Evolutionary conservation across 2,113 vertebrate genomes (phyloP), one percentile per base, ranked within the genome.

Genomic region (Pachypanchax playfairii): DNA sequence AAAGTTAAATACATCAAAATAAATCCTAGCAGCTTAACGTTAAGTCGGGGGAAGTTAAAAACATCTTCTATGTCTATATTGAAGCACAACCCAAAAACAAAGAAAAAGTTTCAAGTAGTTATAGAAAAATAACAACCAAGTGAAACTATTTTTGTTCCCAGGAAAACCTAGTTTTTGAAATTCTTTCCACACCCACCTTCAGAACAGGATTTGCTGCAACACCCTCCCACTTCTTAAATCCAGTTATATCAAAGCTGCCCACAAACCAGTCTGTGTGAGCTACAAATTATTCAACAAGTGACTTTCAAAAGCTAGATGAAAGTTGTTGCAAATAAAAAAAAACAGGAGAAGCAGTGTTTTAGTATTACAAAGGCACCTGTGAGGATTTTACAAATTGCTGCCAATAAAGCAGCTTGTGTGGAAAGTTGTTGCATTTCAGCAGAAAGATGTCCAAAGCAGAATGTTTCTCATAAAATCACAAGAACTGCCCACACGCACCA

Each of bases 121-220:
- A 35, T 35, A 1, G 12, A n/a, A 25, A 52, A 21, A 20, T 6
- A 13, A 6, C 3, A 42, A 5, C 24, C 17, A 39, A 22, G 13
- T 17, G 39, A 20, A 6, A 57, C n/a, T n/a, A 9, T 43, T 38
- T 13, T 13, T 26, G 13, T 20, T 15, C 21, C 8, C 7, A 35
- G 31, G 28, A 17, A 33, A 31, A 10, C 21, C 15, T 36, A 60
- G 21, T 49, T 61, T 61, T 42, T 28, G 2, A 57, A 13, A 20
- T 51, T 21, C 5, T 29, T 29, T 41, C 20, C n/a, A 29, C 35
- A 42, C 36, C 60, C n/a, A 51, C 22, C 35, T 62, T 14, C 18
- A 38, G 22, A 63, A 43, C 26, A 41, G 17, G 20, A 47, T 52
- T 47, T 58, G 11, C 4, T 44, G 53, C 29, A 42, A 26, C 36